phyloP scores from a whole-genome alignment of 92 coral and sea anemone genomes.

The Paragorgia papillata region DNA sequence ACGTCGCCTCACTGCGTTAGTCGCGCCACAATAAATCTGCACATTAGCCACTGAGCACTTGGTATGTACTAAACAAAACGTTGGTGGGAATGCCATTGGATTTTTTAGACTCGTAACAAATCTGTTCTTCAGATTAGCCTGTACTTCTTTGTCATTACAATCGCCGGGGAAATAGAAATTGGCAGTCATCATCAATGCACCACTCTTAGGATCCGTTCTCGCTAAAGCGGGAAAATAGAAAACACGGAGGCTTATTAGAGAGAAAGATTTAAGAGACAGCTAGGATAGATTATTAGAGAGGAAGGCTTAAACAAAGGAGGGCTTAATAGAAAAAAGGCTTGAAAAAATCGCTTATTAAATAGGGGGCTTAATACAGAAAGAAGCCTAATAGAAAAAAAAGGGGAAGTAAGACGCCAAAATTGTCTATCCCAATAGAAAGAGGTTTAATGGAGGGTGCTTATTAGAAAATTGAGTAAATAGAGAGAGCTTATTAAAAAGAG shows the following conservation, averaged over 20 bases:
- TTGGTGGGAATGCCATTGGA: background rate
- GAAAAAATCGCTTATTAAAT: too few relatives aligned
- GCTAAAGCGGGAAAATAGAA: conserved; percentile 37
- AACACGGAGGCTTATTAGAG: background rate
- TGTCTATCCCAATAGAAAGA: too few relatives aligned
- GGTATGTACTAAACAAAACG: conserved; percentile 50
- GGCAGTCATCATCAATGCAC: conserved; percentile 43
- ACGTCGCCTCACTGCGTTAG: conserved; percentile 68
- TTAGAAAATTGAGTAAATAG: too few relatives aligned
- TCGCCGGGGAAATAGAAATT: conserved; percentile 79
- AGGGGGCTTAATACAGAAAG: too few relatives aligned
- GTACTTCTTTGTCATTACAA: conserved; percentile 75
- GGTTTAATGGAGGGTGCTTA: too few relatives aligned
- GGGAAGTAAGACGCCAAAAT: too few relatives aligned
- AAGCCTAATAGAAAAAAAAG: too few relatives aligned
- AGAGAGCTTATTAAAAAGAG: too few relatives aligned
- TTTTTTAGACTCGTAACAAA: conserved; percentile 52
- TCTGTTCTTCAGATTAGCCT: conserved; percentile 70
- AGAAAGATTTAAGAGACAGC: too few relatives aligned
- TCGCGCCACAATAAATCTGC: conserved; percentile 81
- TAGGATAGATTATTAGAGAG: too few relatives aligned
- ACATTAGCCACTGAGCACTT: conserved; percentile 72
- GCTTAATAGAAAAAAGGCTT: too few relatives aligned
- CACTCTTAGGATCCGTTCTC: conserved; percentile 73
- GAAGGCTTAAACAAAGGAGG: too few relatives aligned